Evolutionary conservation across 2,113 vertebrate species (phyloP), one percentile per base, ranked within the genome.

Genomic region (Thomomys bottae): DNA sequence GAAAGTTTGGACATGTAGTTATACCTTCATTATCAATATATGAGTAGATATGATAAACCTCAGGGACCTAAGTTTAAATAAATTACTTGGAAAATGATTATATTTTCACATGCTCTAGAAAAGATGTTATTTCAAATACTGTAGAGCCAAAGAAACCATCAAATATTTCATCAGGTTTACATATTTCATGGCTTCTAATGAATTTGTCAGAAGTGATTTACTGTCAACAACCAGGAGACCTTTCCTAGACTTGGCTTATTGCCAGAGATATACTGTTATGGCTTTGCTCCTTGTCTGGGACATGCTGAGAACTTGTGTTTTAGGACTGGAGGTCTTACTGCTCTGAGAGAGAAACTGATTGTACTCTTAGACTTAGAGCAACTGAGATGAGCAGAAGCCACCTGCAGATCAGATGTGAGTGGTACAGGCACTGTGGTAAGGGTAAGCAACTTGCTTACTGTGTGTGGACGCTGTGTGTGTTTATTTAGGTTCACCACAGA

Each of bases 371-470:
- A 45, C 78, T 95, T 24, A 80, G 40, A 24, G 14, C 40, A 90
- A 94, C 49, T 57, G 24, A 38, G n/a, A 71, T 57, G 92, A 93
- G 94, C 38, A 1, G 12, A 90, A 32, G 17, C 49, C 40, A 94
- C 71, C 8, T 3, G 67, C 4, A 88, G 49, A 54, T 28, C 78
- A 66, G 94, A n/a, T 12, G 79, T 92, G n/a, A 70, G 30, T 15
- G 36, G 20, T 64, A 68, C 42, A 49, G 84, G 54, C 36, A 40
- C 32, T 12, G 54, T 17, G 17, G 64, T 66, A n/a, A 8, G 5
- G 24, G 18, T 68, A 59, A 88, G n/a, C 54, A 95, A 95, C 94
- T 91, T 89, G 34, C 92, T 84, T 54, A 94, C 8, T 57, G 21
- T n/a, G 64, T 82, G 8, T 1, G 0, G 32, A 15, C 73, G 45